These are phyloP conservation scores for Drosophila mauritiana DNA, from an alignment of 1,140 invertebrate species.

Conservation along the genomic window DNA sequence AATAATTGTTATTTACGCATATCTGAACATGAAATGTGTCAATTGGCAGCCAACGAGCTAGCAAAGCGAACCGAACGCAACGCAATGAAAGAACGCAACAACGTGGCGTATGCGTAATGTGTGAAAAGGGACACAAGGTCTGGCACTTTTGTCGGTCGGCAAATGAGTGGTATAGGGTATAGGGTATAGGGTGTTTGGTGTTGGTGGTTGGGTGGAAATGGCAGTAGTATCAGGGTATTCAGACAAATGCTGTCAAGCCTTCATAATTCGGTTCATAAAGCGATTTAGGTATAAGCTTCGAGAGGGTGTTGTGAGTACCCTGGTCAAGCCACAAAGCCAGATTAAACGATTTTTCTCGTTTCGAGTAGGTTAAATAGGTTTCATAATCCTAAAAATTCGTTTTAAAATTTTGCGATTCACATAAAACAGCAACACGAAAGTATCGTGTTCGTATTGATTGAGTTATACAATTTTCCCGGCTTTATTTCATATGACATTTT, in stretches of 20 bases:
- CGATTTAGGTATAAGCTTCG: slow-evolving; percentile 22
- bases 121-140: slow-evolving; percentile 62
- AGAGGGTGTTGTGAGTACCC: background rate
- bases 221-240: slow-evolving; percentile 2
- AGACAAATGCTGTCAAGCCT: slow-evolving; percentile 51
- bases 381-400: background rate
- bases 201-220: background rate
- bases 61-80: slow-evolving; percentile 30
- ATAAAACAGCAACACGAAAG: background rate
- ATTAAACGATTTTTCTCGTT: slow-evolving; percentile 7
- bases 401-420: background rate
- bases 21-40: slow-evolving; percentile 81
- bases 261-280: slow-evolving; percentile 56
- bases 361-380: slow-evolving; percentile 6
- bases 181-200: too few species aligned
- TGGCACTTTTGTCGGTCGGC: slow-evolving; percentile 15
- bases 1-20: slow-evolving; percentile 82
- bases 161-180: background rate
- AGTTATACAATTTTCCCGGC: background rate
- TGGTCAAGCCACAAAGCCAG: slow-evolving; percentile 28
- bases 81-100: slow-evolving; percentile 8
- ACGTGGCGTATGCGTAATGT: slow-evolving; percentile 71
- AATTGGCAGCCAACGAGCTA: slow-evolving; percentile 69
- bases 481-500: background rate
- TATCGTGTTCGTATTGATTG: background rate